Evolutionary conservation across 2,113 vertebrate species (phyloP), one percentile per base, ranked within the genome.

Genomic region (Mohoua ochrocephala): DNA sequence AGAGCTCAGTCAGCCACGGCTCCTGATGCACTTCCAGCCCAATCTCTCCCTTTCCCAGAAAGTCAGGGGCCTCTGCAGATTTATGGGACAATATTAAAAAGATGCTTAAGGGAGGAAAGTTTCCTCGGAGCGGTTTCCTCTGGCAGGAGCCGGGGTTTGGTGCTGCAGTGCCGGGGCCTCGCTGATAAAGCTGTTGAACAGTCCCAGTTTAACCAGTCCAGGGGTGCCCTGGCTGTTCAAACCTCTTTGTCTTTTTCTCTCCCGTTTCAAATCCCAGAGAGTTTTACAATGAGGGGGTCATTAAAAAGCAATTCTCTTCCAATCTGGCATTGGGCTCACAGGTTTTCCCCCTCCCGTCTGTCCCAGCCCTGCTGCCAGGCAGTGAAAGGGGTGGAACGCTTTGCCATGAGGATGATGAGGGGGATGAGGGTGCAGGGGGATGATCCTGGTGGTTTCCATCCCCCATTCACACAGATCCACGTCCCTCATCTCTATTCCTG

Each of bases 401-500:
- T 85, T 86, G 71, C 91, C 75, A 35, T 1, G 21, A 65, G 78
- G 77, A 10, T 35, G 64, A 41, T 6, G 54, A 53, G 39, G 30
- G 11, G 17, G 17, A 21, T 44, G 49, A 78, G 45, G 9, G 13
- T 27, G 24, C 33, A 15, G 23, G 30, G 70, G 41, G 73, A 68
- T 41, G 56, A 65, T 68, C 23, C 67, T 42, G 64, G 42, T 37
- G 42, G 47, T 61, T 61, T 70, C 41, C 84, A 82, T 50, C 63
- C 35, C 35, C 69, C 33, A 1, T 27, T 37, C 54, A 37, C 44
- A 74, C 11, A 0, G 52, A 30, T 10, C 77, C 77, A 10, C 3
- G 39, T 27, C 41, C 57, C 85, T 93, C 81, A 42, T 41, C 65
- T 86, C 86, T 95, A 70, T 93, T 94, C 88, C 77, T 84, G 87